Evolutionary conservation across 2,113 vertebrate species (phyloP), one percentile per base, ranked within the genome.

Genomic region (Chaetops frenatus): DNA sequence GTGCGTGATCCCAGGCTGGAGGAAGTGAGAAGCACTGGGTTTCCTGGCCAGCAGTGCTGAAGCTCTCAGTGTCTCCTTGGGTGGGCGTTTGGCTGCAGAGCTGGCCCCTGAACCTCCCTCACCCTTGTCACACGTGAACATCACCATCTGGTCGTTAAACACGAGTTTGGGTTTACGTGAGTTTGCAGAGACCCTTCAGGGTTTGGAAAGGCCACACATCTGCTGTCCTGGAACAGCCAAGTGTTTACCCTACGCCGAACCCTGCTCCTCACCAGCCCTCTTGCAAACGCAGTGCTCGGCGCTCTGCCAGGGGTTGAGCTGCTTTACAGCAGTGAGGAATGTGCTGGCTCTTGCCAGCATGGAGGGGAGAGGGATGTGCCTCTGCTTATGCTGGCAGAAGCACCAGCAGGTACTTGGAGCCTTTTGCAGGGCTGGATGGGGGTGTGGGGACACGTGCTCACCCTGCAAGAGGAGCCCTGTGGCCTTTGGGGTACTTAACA

Each of bases 251-350:
- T 28, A 0, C 0, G 1, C 74, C 9, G 12, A 67, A 73, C 38
- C 44, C 81, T 23, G 67, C 58, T 72, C 65, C 25, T 31, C 81
- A 61, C 2, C 3, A 38, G 56, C 48, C 40, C 54, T 11, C 1
- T 44, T 23, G 33, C 29, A 29, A 81, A 57, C 1, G 2, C 89
- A 29, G 67, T 0, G 0, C 73, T n/a, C 11, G 0, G 85, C 23
- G 0, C 66, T 8, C 42, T 48, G 74, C 92, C 58, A 8, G 35
- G 28, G 4, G 15, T 44, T 51, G 53, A 25, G 83, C 58, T 44
- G 66, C 31, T 4, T 9, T 11, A 15, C 22, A 61, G 60, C 61
- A 69, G 58, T 11, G 61, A 40, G 4, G 9, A 40, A 47, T 1
- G 28, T 56, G 69, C 69, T 62, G 6, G 9, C 77, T 54, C 47